Evolutionary conservation across 2,888 invertebrate species (phyloP), one percentile per base, ranked within the genome.

Genomic region (Calliphora vomitoria): DNA sequence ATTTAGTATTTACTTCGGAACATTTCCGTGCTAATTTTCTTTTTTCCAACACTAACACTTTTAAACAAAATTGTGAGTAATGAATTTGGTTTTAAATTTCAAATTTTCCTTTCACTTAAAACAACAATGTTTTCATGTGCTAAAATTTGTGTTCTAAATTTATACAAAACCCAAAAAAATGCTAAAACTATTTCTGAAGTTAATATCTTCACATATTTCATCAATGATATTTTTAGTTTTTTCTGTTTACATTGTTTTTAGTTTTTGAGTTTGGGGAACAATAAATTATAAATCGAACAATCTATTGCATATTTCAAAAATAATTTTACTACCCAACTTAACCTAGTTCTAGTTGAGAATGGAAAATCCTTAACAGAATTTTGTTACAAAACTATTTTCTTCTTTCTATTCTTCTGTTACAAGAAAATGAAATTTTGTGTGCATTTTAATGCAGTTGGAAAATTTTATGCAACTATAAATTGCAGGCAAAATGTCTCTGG

Each of bases 381-480:
- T 44, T 31, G 68, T 53, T 71, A 15, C 15, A 53, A 76, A 83
- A 83, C 76, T 55, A 55, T 71, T 78, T 78, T 71, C 11, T 8
- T 25, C 6, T 11, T 64, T 18, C 25, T 55, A 5, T 35, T 35
- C 35, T 35, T 35, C 5, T 55, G 69, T 53, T 18, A 35, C 18
- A 11, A 31, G 62, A 71, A 62, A 41, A 47, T 50, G 5, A 38
- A 38, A 10, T 68, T 55, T 55, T 20, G 60, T 75, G 15, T 85
- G 80, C 72, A 68, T 25, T 69, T 62, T 62, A 69, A 55, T 80
- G 74, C 85, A 85, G 60, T 69, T 60, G 50, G 18, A 68, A 66
- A 66, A 68, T 20, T 74, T 53, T 53, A 55, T 68, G 58, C 64
- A 84, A 18, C 72, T 38, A 74, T 84, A 84, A 79, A 85, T 74